A percentile compares a stretch with the other conserved stretches of the same genome.
phyloP scores from a whole-genome alignment of 2,888 invertebrate genomes.

The Euspilapteryx auroguttella region DNA sequence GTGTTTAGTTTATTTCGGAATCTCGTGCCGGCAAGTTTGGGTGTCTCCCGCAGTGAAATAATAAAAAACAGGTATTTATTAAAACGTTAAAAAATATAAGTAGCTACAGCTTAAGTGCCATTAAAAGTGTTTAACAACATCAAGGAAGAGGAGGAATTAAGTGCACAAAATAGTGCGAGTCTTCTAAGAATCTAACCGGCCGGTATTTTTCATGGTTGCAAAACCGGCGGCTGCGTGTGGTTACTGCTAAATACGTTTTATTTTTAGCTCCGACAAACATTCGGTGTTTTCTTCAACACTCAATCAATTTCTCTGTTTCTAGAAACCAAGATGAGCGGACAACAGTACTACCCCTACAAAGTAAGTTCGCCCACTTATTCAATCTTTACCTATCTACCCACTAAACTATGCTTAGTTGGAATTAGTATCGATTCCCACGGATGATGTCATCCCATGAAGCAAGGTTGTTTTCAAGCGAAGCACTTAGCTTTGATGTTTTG shows the following conservation, averaged over 20 bases:
- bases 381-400: too few species aligned
- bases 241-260: conserved; percentile 20
- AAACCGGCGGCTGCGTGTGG: conserved; percentile 1
- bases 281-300: conserved; percentile 17
- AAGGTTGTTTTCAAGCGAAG: conserved; percentile 14
- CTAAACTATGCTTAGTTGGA: conserved; percentile 9
- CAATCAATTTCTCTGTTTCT: conserved; percentile 10
- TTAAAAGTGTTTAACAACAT: too few species aligned
- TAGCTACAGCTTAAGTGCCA: too few species aligned
- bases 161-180: too few species aligned
- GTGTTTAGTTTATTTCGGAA: conserved; percentile 45
- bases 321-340: conserved; percentile 67
- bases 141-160: too few species aligned
- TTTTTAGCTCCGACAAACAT: conserved; percentile 26
- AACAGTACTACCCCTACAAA: conserved; percentile 87
- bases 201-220: background rate
- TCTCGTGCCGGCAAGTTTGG: conserved; percentile 28
- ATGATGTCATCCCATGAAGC: conserved; percentile 47
- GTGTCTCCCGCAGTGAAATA: conserved; percentile 32
- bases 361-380: conserved; percentile 56
- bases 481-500: too few species aligned
- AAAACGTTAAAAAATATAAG: too few species aligned
- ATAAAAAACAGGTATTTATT: conserved; percentile 39
- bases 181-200: background rate
- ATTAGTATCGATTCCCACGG: conserved; percentile 28